Evolutionary conservation across 2,113 vertebrate genomes (phyloP).

Genomic region (Mesocricetus auratus): DNA sequence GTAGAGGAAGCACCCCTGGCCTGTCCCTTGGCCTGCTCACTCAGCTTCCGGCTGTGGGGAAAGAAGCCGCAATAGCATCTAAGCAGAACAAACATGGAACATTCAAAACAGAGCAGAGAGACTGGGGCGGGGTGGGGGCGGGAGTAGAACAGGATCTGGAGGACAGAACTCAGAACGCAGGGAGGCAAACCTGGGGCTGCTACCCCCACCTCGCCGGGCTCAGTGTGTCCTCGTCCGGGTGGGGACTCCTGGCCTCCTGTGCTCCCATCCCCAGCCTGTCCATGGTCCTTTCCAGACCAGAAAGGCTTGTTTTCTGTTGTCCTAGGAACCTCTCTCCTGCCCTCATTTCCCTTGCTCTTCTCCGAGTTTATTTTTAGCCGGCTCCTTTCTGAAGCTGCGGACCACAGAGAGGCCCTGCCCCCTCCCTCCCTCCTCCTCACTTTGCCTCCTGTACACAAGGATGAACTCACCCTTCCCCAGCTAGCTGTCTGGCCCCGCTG

Average conservation of each 20-base stretch:
- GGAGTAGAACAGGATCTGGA: not conserved
- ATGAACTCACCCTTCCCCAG: not conserved
- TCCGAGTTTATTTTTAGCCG: slow-evolving; percentile 26
- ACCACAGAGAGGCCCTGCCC: not conserved
- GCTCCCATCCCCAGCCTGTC: not conserved
- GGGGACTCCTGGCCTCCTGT: not conserved
- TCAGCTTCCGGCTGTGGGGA: not conserved
- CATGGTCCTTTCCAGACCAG: not conserved
- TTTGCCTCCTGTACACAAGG: not conserved
- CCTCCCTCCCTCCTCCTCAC: not conserved
- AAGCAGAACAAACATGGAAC: not conserved
- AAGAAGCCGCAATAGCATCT: not conserved
- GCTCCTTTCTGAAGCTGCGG: not conserved
- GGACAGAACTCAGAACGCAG: not conserved
- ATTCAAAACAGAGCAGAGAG: not conserved
- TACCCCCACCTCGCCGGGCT: fast-evolving
- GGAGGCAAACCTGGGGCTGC: not conserved
- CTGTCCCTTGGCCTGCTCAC: not conserved
- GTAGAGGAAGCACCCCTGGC: fast-evolving
- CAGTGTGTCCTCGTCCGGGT: fast-evolving
- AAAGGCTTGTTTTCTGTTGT: slow-evolving; percentile 11
- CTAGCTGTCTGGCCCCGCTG: not conserved
- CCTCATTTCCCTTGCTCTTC: slow-evolving; percentile 46
- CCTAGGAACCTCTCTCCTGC: not conserved
- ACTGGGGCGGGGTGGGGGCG: not conserved